Conservation (phyloP, 2,113 vertebrate genomes). For the Oncorhynchus tshawytscha region DNA sequence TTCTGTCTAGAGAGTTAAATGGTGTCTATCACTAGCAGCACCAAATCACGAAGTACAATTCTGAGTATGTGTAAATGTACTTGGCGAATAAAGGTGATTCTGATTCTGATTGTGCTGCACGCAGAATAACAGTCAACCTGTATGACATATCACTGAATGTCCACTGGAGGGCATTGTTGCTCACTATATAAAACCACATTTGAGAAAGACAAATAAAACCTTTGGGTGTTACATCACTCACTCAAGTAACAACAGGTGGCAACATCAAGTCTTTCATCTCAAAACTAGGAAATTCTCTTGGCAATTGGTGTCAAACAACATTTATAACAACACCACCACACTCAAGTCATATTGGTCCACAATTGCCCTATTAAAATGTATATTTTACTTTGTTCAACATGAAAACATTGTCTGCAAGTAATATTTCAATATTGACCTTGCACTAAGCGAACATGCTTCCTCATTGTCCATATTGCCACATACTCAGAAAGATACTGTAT, state of each 20-base stretch:
- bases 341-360: too few species aligned
- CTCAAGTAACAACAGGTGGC: too few species aligned
- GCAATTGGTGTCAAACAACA: neutral
- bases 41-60: too few species aligned
- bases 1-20: too few species aligned
- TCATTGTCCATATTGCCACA: constrained; percentile 35
- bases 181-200: constrained; percentile 11
- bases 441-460: constrained; percentile 35
- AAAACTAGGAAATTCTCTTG: neutral
- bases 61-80: too few species aligned
- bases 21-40: too few species aligned
- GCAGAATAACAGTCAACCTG: neutral
- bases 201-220: too few species aligned
- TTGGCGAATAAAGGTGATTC: too few species aligned
- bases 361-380: neutral
- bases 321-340: neutral
- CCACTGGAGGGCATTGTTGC: constrained; percentile 54
- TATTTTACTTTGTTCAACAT: neutral
- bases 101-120: neutral
- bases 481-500: constrained; percentile 22
- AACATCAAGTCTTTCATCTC: neutral
- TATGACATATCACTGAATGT: neutral
- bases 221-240: too few species aligned
- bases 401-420: neutral
- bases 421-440: constrained; percentile 12